Conservation (phyloP, 2,888 invertebrate species). For the Diadegma fenestrale region DNA sequence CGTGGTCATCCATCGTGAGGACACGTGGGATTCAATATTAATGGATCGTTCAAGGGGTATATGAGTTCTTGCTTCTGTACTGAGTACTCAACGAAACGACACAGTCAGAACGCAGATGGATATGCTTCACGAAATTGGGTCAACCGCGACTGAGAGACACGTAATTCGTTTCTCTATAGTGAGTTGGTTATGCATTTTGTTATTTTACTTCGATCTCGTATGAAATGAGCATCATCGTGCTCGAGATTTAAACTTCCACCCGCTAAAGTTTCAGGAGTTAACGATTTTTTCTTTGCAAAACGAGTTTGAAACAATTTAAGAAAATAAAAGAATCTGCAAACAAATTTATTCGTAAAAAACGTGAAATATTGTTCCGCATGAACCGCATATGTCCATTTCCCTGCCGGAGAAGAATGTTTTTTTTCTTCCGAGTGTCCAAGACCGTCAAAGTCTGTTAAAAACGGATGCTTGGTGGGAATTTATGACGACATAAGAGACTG, state of each 20-base stretch:
- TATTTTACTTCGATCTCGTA: not conserved
- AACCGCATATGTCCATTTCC: not conserved
- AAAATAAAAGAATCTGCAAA: not conserved
- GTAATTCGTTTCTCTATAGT: not conserved
- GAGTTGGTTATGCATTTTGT: not conserved
- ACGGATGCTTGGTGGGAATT: not conserved
- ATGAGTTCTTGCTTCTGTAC: slow-evolving; percentile 19
- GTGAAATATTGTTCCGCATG: not conserved
- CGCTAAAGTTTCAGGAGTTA: not conserved
- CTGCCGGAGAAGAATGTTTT: not conserved
- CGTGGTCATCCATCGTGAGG: slow-evolving; percentile 24
- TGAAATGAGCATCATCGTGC: no score
- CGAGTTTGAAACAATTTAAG: not conserved
- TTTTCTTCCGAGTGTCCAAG: not conserved
- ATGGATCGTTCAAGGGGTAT: slow-evolving; percentile 1
- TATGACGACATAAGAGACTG: not conserved
- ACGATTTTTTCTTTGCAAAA: not conserved
- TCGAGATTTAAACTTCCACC: not conserved
- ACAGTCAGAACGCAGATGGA: slow-evolving; percentile 17
- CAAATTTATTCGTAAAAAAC: not conserved
- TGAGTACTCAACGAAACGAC: slow-evolving; percentile 2
- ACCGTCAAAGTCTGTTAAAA: not conserved
- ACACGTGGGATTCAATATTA: slow-evolving; percentile 48
- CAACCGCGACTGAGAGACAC: not conserved
- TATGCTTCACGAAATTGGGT: slow-evolving; percentile 12